Percentiles rank a stretch among this genome's conserved stretches.
Evolutionary conservation across 2,113 vertebrate species (phyloP).

Genomic region (Chloropsis cyanopogon): DNA sequence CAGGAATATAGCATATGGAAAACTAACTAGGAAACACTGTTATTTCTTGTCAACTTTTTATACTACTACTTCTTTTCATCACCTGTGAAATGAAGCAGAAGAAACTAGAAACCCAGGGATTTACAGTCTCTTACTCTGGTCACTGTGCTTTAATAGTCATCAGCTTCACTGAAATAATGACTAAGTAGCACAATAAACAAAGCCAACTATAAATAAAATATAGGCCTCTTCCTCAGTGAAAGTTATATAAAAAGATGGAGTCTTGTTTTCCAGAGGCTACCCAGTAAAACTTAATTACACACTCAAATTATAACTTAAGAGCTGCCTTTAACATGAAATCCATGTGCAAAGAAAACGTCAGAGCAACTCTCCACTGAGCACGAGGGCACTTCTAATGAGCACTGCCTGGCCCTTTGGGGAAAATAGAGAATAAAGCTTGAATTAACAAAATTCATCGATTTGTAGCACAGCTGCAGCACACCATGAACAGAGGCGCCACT

Average conservation of each 20-base stretch:
- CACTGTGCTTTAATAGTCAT: not conserved
- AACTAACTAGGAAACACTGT: not conserved
- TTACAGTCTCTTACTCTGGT: not conserved
- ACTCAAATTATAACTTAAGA: not conserved
- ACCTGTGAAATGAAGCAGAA: not conserved
- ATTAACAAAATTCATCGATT: not conserved
- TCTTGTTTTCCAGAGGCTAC: not conserved
- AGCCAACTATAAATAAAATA: constrained; percentile 1
- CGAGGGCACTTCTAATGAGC: not conserved
- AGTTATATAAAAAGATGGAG: not conserved
- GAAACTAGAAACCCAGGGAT: not conserved
- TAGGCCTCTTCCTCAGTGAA: not conserved
- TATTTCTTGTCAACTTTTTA: not conserved
- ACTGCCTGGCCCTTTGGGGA: not conserved
- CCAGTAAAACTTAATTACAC: constrained; percentile 13
- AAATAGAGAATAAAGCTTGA: not conserved
- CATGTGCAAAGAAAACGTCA: not conserved
- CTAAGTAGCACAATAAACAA: not conserved
- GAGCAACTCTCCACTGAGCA: not conserved
- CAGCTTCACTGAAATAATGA: not conserved
- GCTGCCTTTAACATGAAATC: not conserved
- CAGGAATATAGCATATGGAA: not conserved
- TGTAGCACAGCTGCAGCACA: not conserved
- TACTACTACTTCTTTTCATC: not conserved
- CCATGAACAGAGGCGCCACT: not conserved